These are phyloP conservation scores for Nycteola revayana DNA, from an alignment of 2,888 invertebrate species.

Conservation along the genomic window DNA sequence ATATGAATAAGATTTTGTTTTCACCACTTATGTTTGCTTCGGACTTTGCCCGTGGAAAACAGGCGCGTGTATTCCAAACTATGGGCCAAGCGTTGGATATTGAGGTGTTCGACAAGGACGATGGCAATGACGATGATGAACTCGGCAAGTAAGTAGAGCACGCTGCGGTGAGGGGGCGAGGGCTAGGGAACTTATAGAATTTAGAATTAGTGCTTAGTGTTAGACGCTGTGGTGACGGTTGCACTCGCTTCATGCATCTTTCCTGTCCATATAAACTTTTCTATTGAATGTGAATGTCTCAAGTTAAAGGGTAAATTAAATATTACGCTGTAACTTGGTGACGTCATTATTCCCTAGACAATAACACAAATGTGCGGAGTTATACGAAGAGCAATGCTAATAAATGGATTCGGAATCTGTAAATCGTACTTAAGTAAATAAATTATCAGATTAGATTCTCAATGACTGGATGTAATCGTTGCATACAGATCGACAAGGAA, in stretches of 20 bases:
- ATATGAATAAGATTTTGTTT: conserved; percentile 72
- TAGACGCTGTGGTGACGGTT: conserved; percentile 33
- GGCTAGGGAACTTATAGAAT: conserved; percentile 6
- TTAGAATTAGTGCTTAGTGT: no score
- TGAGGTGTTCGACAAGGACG: conserved; percentile 93
- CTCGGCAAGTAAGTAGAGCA: conserved; percentile 89
- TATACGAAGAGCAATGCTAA: no score
- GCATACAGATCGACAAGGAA: no score
- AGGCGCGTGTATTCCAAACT: conserved; percentile 83
- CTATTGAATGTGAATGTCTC: no score
- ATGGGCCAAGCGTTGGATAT: conserved; percentile 88
- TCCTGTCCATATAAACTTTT: conserved; percentile 3
- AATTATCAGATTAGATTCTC: no score
- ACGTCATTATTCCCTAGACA: no score
- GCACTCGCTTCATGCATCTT: conserved; percentile 37
- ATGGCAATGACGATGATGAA: conserved; percentile 91
- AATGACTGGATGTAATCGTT: no score
- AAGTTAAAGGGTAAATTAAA: no score
- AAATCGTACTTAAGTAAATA: no score
- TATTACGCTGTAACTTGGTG: no score
- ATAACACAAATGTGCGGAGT: no score
- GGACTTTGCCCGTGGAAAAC: conserved; percentile 65
- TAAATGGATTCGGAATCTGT: no score
- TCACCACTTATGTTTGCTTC: conserved; percentile 75
- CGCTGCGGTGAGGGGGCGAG: conserved; percentile 14